Percentiles rank a stretch among this genome's conserved stretches.
phyloP scores from a whole-genome alignment of 2,113 vertebrate genomes.

The Bagarius yarrelli region DNA sequence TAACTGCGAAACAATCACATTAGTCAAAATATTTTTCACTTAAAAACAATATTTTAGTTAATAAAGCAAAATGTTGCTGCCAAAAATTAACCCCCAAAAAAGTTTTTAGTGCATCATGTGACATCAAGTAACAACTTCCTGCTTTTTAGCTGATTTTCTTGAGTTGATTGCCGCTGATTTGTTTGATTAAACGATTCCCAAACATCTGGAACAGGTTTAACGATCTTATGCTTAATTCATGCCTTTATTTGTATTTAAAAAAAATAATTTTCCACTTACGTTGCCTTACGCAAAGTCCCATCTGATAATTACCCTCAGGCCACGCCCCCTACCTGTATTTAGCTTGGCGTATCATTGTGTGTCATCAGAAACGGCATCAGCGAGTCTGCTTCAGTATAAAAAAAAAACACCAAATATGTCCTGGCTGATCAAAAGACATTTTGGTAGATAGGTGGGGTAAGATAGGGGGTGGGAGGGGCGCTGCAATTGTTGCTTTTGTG shows the following conservation, averaged over 20 bases:
- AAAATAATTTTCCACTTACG: no score
- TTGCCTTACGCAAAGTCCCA: background rate
- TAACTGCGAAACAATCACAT: no score
- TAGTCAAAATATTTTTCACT: no score
- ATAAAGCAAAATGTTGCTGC: background rate
- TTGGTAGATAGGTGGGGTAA: background rate
- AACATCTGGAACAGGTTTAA: background rate
- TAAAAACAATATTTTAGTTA: background rate
- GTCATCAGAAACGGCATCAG: constrained; percentile 8
- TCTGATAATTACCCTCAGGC: background rate
- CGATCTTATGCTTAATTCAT: background rate
- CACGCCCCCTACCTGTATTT: constrained; percentile 7
- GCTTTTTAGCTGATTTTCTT: no score
- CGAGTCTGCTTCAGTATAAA: constrained; percentile 15
- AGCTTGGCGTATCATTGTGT: background rate
- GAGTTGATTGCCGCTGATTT: no score
- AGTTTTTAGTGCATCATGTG: background rate
- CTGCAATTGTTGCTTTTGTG: background rate
- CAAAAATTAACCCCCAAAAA: background rate
- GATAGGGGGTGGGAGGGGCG: background rate
- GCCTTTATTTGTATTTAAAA: no score
- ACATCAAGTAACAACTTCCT: background rate
- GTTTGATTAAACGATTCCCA: background rate
- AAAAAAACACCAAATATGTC: constrained; percentile 13
- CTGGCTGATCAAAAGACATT: constrained; percentile 8